Conservation (phyloP, 2,888 invertebrate genomes). For the Dimorphilus gyrociliatus region DNA sequence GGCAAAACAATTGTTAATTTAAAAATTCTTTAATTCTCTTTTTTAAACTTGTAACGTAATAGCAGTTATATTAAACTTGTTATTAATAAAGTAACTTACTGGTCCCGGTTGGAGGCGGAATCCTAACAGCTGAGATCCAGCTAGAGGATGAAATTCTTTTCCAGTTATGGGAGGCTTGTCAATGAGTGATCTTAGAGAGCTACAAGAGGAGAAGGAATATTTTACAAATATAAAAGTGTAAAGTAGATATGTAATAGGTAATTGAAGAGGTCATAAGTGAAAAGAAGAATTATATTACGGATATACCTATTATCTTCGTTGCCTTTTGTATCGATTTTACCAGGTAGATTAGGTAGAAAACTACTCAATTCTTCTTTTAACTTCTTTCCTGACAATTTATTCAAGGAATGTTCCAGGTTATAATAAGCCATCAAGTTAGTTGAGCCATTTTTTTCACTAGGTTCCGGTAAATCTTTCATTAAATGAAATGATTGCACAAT, state of each 20-base stretch:
- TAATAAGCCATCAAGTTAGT: conserved; percentile 92
- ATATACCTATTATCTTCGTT: conserved; percentile 49
- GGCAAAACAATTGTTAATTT: too few species aligned
- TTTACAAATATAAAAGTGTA: too few species aligned
- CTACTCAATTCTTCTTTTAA: conserved; percentile 74
- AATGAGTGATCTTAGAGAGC: conserved; percentile 77
- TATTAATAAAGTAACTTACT: too few species aligned
- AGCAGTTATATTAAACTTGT: too few species aligned
- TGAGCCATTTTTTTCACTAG: conserved; percentile 59
- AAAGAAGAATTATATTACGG: too few species aligned
- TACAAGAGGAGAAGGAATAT: too few species aligned
- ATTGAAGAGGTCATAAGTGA: too few species aligned
- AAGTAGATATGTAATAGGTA: too few species aligned
- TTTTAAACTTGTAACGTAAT: too few species aligned
- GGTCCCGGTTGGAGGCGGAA: conserved; percentile 89
- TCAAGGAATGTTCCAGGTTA: conserved; percentile 88
- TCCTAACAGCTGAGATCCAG: conserved; percentile 72
- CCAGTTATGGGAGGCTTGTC: conserved; percentile 79
- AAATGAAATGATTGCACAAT: conserved; percentile 97
- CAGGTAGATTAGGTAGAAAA: conserved; percentile 82
- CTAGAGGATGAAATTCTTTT: conserved; percentile 68
- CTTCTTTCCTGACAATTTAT: conserved; percentile 91
- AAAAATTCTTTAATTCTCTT: too few species aligned
- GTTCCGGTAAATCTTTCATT: conserved; percentile 43
- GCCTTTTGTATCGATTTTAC: conserved; percentile 77